phyloP scores from a whole-genome alignment of 2,797 vertebrate species.

The Artibeus jamaicensis region DNA sequence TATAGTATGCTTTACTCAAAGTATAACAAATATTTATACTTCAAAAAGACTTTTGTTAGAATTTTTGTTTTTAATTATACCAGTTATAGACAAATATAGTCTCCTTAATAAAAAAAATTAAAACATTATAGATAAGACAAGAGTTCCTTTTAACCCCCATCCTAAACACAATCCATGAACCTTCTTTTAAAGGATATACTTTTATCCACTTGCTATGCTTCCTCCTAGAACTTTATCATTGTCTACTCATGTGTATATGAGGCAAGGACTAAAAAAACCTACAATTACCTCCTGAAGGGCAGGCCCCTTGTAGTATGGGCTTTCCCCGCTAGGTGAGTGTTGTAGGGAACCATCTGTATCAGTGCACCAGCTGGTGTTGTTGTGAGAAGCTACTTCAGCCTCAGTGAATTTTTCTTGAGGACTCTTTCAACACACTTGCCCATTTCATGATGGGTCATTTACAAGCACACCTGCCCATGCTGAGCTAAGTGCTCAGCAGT shows the following conservation, averaged over 20 bases:
- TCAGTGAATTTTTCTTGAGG: background rate
- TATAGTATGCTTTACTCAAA: slow-evolving; percentile 5
- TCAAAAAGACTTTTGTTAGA: background rate
- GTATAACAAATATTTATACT: background rate
- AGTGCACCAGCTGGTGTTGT: background rate
- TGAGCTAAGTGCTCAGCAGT: background rate
- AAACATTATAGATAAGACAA: background rate
- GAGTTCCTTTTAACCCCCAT: background rate
- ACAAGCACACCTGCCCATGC: no score
- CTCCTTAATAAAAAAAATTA: background rate
- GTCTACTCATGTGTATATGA: background rate
- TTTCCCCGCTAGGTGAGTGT: background rate
- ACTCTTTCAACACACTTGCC: background rate
- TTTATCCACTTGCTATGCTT: background rate
- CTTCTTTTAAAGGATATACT: background rate
- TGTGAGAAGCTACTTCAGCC: background rate
- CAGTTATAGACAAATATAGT: background rate
- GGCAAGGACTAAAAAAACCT: background rate
- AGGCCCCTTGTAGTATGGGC: background rate
- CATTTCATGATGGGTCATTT: background rate
- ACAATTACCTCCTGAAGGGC: background rate
- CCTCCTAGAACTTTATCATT: background rate
- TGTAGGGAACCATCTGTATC: background rate
- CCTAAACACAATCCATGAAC: background rate
- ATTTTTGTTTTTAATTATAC: slow-evolving; percentile 17